Evolutionary conservation across 2,113 vertebrate species (phyloP).

Genomic region (Chaetodon auriga): DNA sequence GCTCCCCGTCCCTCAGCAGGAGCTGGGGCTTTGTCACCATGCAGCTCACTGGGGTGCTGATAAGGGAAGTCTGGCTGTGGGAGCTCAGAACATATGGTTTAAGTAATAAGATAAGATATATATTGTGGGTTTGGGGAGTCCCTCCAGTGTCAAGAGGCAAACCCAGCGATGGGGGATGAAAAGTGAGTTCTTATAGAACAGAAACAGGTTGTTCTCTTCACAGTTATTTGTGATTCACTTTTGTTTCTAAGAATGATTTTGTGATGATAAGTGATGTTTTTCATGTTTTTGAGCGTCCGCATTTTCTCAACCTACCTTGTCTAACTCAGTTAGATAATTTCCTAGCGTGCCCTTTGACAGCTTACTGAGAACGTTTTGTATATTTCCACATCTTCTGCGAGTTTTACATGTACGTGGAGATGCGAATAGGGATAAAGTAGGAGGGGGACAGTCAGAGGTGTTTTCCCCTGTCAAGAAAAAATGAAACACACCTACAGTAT

Average conservation of each 20-base stretch:
- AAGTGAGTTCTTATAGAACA: neutral
- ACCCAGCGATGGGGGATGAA: constrained; percentile 20
- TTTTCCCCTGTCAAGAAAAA: constrained; percentile 1
- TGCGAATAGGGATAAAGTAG: neutral
- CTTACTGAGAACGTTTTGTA: neutral
- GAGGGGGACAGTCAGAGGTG: neutral
- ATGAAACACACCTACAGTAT: neutral
- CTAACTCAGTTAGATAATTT: neutral
- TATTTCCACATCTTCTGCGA: neutral
- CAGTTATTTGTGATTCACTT: neutral
- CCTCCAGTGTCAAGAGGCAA: constrained; percentile 10
- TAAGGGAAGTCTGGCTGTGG: constrained; percentile 71
- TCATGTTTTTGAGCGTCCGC: neutral
- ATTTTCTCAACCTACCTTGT: neutral
- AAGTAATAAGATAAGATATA: constrained; percentile 78
- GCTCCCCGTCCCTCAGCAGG: constrained; percentile 68
- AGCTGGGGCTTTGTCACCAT: constrained; percentile 63
- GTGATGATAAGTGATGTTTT: neutral
- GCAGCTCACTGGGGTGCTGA: constrained; percentile 68
- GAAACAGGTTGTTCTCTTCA: neutral
- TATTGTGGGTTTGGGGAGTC: neutral
- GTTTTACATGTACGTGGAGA: neutral
- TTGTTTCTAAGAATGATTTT: neutral
- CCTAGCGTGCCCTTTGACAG: neutral
- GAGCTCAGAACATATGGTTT: constrained; percentile 79